phyloP scores from a whole-genome alignment of 2,888 invertebrate species.

The Catocala nupta region DNA sequence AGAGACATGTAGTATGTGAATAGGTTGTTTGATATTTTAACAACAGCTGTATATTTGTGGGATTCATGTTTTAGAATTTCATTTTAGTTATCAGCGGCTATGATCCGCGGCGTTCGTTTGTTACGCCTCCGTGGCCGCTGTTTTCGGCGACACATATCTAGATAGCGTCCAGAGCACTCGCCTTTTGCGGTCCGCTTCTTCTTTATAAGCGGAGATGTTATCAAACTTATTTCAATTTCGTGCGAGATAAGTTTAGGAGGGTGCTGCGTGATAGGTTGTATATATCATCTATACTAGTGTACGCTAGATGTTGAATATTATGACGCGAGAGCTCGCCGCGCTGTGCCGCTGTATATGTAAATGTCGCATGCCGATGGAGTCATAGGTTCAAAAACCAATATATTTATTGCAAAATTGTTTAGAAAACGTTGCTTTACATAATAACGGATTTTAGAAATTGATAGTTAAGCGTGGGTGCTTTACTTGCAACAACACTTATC shows the following conservation, averaged over 20 bases:
- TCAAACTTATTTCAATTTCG: slow-evolving; percentile 77
- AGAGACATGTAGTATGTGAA: slow-evolving; percentile 19
- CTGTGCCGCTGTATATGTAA: slow-evolving; percentile 67
- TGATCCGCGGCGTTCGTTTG: slow-evolving; percentile 66
- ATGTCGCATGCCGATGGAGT: slow-evolving; percentile 84
- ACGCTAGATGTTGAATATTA: slow-evolving; percentile 33
- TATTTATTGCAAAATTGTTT: slow-evolving; percentile 78
- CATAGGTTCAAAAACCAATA: slow-evolving; percentile 78
- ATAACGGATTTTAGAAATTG: slow-evolving; percentile 61
- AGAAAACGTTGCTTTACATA: slow-evolving; percentile 76
- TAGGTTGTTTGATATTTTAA: slow-evolving; percentile 10
- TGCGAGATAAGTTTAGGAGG: slow-evolving; percentile 66
- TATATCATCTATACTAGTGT: slow-evolving; percentile 1
- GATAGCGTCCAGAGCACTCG: slow-evolving; percentile 76
- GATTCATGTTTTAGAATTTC: slow-evolving; percentile 44
- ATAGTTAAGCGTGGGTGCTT: slow-evolving; percentile 32
- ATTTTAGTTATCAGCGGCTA: slow-evolving; percentile 67
- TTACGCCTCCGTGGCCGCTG: slow-evolving; percentile 68
- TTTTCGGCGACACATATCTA: slow-evolving; percentile 75
- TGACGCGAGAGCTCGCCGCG: slow-evolving; percentile 61
- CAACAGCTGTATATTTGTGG: slow-evolving; percentile 10
- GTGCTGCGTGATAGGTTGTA: slow-evolving; percentile 55
- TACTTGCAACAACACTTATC: slow-evolving; percentile 3
- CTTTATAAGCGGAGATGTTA: slow-evolving; percentile 71
- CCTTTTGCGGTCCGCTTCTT: slow-evolving; percentile 69